A percentile compares a stretch with the other conserved stretches of the same genome.
Conservation (phyloP, 2,113 vertebrate genomes). For the Desmodus rotundus region DNA sequence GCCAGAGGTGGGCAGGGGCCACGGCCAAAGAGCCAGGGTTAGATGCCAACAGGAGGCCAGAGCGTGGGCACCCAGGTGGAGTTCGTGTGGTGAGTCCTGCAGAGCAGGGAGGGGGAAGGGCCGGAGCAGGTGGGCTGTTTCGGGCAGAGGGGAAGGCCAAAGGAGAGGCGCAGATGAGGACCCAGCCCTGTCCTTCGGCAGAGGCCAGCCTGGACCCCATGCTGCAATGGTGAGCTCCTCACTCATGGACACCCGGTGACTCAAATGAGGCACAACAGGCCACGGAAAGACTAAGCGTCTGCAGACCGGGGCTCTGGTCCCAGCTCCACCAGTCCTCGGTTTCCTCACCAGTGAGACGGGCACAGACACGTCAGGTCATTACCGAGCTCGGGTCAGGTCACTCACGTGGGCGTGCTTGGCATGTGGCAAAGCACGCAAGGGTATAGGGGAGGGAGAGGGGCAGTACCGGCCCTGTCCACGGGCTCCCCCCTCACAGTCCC, state of each 20-base stretch:
- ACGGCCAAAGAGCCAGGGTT: fast-evolving
- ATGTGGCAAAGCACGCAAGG: fast-evolving
- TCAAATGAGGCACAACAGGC: neutral
- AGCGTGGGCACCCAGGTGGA: neutral
- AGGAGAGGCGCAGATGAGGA: neutral
- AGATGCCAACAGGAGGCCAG: neutral
- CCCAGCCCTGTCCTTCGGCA: neutral
- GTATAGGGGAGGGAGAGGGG: fast-evolving
- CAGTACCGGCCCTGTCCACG: fast-evolving
- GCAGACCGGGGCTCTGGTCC: neutral
- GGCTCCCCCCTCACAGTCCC: neutral
- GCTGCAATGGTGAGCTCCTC: neutral
- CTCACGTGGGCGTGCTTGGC: fast-evolving
- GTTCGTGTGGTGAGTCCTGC: no score
- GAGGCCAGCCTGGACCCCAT: neutral
- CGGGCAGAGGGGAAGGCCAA: no score
- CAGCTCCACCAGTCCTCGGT: neutral
- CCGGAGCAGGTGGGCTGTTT: no score
- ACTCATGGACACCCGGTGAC: neutral
- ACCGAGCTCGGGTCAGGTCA: neutral
- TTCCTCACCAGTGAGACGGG: neutral
- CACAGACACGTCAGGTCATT: neutral
- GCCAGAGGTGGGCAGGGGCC: no score
- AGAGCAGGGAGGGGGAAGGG: neutral
- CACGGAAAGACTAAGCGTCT: neutral